phyloP scores from a whole-genome alignment of 2,797 vertebrate species.

The Acanthis flammea region DNA sequence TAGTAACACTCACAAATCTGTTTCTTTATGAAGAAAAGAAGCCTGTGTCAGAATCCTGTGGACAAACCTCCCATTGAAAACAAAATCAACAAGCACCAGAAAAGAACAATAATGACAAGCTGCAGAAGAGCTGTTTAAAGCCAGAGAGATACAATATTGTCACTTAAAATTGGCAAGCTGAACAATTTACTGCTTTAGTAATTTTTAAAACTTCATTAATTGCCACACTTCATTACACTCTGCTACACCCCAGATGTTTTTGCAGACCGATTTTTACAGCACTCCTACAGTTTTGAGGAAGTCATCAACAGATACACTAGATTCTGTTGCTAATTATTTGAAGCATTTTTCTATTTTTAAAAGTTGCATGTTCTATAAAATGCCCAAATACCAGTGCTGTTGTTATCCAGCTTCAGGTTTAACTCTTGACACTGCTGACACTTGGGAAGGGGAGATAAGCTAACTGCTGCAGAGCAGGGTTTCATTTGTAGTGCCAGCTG shows the following conservation, averaged over 20 bases:
- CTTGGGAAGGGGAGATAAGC: neutral
- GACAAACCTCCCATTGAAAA: conserved; percentile 4
- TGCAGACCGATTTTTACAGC: neutral
- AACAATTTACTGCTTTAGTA: neutral
- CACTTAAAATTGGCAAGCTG: neutral
- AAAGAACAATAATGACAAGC: neutral
- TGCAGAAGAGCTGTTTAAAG: neutral
- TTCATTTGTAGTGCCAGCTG: neutral
- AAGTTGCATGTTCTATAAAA: neutral
- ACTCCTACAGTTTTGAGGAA: neutral
- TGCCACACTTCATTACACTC: neutral
- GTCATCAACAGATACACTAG: neutral
- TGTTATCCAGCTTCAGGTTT: neutral
- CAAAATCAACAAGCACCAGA: neutral
- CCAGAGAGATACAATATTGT: neutral
- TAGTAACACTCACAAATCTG: neutral
- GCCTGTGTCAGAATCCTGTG: neutral
- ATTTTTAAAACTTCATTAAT: neutral
- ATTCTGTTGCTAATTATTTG: neutral
- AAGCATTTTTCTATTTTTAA: neutral
- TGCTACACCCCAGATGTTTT: neutral
- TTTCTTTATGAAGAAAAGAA: neutral
- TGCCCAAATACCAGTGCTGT: neutral
- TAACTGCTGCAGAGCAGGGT: neutral
- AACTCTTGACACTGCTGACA: neutral